Percentiles rank a stretch among this genome's conserved stretches.
These are phyloP conservation scores for Pecten maximus DNA, from an alignment of 2,888 invertebrate genomes.

Conservation along the genomic window DNA sequence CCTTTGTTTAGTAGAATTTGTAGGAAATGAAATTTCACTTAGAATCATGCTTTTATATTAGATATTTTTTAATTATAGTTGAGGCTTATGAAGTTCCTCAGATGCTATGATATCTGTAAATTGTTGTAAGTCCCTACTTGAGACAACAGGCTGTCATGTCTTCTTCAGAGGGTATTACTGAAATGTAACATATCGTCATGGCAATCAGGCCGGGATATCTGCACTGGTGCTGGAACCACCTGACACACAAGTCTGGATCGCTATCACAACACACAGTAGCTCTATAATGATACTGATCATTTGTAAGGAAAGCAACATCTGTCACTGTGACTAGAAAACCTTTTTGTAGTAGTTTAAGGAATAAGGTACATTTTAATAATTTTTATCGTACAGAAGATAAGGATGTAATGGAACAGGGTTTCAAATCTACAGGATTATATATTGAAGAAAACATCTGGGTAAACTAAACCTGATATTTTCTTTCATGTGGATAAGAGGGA, in stretches of 20 bases:
- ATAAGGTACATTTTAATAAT: too few relatives aligned
- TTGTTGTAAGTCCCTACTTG: background rate
- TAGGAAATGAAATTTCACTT: conserved; percentile 2
- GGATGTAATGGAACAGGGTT: too few relatives aligned
- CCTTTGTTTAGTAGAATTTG: background rate
- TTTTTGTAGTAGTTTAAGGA: too few relatives aligned
- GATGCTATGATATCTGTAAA: background rate
- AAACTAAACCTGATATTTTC: too few relatives aligned
- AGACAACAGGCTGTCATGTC: background rate
- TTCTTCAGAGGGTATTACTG: background rate
- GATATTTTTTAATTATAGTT: background rate
- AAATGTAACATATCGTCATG: background rate
- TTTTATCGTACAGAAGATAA: too few relatives aligned
- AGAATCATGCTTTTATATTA: conserved; percentile 11
- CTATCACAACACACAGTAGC: background rate
- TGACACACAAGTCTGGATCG: background rate
- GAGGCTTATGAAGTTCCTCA: background rate
- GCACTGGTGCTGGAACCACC: background rate
- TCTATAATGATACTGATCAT: too few relatives aligned
- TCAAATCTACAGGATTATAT: too few relatives aligned
- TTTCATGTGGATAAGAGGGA: too few relatives aligned
- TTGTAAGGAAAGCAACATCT: too few relatives aligned
- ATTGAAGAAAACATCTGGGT: too few relatives aligned
- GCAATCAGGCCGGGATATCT: background rate
- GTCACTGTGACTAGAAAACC: too few relatives aligned